Evolutionary conservation across 1,140 invertebrate species (phyloP).

Genomic region (Trachymyrmex cornetzi): DNA sequence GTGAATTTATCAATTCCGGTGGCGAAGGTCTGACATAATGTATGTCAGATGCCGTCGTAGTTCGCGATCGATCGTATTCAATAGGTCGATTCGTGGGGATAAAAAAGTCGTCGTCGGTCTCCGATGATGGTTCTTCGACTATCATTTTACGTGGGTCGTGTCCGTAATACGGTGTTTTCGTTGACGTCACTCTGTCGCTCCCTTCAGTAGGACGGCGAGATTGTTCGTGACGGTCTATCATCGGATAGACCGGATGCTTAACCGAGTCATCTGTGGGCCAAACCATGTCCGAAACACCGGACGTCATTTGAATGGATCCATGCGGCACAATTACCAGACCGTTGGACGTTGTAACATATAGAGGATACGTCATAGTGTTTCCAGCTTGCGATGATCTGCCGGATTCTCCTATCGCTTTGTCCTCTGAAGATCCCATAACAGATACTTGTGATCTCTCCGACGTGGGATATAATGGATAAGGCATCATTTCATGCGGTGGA

Average conservation of each 20-base stretch:
- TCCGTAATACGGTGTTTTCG: background rate
- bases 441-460: background rate
- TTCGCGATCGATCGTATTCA: background rate
- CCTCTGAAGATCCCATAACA: background rate
- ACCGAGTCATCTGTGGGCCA: background rate
- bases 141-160: background rate
- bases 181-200: background rate
- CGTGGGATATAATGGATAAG: background rate
- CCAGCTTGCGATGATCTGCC: background rate
- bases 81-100: too few species aligned
- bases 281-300: background rate
- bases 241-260: slow-evolving; percentile 20
- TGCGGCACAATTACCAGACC: background rate
- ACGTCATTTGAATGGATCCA: background rate
- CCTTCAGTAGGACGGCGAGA: background rate
- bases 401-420: background rate
- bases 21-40: slow-evolving; percentile 29
- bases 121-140: background rate
- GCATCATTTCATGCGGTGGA: slow-evolving; percentile 6
- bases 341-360: background rate
- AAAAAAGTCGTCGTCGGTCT: too few species aligned
- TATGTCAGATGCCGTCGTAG: background rate
- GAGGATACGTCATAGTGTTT: background rate
- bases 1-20: slow-evolving; percentile 65
- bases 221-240: background rate